phyloP scores from a whole-genome alignment of 2,888 invertebrate species.

The Calliphora vomitoria region DNA sequence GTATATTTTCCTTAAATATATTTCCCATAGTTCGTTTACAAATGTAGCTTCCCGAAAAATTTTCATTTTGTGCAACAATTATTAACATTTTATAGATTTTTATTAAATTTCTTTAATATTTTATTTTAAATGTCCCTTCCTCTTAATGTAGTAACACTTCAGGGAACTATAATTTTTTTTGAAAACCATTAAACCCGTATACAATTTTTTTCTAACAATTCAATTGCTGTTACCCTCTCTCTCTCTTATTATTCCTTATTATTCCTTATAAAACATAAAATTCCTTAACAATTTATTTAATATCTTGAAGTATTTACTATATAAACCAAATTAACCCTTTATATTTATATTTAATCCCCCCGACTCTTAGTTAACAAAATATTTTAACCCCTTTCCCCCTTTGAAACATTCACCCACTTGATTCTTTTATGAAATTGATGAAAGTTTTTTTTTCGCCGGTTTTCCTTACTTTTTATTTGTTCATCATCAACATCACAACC shows the following conservation, averaged over 20 bases:
- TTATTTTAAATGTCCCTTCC: too few species aligned
- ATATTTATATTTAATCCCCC: conserved; percentile 32
- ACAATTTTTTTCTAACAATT: not conserved
- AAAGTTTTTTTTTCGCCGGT: conserved; percentile 9
- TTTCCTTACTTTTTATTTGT: conserved; percentile 46
- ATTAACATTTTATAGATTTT: too few species aligned
- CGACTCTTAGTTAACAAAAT: conserved; percentile 3
- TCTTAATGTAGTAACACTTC: not conserved
- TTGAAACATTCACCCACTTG: conserved; percentile 14
- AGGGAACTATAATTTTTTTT: not conserved
- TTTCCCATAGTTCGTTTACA: too few species aligned
- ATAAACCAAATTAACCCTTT: conserved; percentile 68
- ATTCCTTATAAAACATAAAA: conserved; percentile 10
- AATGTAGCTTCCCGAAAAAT: too few species aligned
- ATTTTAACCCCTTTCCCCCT: not conserved
- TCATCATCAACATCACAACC: conserved; percentile 67
- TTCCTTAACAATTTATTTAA: conserved; percentile 67
- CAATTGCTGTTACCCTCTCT: not conserved
- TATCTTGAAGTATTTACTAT: conserved; percentile 48
- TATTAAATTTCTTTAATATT: too few species aligned
- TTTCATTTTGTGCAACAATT: too few species aligned
- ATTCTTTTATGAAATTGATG: conserved; percentile 47
- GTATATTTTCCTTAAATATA: too few species aligned
- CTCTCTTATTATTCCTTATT: not conserved
- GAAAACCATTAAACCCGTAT: not conserved